Base-by-base conservation (phyloP, 2,888 invertebrate genomes). In the Ennomos erosarius region DNA sequence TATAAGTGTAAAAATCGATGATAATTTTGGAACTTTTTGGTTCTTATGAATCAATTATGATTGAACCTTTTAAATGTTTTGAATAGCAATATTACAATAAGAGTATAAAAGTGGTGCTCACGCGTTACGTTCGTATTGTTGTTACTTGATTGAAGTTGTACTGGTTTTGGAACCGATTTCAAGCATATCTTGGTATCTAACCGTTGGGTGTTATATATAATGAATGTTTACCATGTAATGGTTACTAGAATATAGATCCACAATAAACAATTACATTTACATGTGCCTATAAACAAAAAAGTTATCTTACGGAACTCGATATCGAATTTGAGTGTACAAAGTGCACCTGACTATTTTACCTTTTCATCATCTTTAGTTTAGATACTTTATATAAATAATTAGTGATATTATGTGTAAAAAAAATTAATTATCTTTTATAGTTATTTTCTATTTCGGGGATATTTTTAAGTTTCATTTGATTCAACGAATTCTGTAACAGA, bases 401-500 rank as follows among this genome's bases (percentile, higher is more conserved):
- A 82, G 85, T 87, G 88, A 87, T 88, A 88, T 87, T 88, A 87
- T 75, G 75, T 84, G 77, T 85, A 84, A 79, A 83, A 84, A 79
- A 82, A 75, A 38, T 40, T 45, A 37, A 58, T 79, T 75, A 71
- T 74, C 70, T 62, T 26, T 47, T 74, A 74, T 73, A 74, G 68
- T 75, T 77, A 73, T 65, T 67, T 57, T 54, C 67, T 65, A 64
- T 64, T 70, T 68, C 62, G 66, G 74, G 68, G 60, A 68, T 67
- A 66, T 65, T 66, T 67, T 62, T 62, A 55, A 65, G 64, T 65
- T 64, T 59, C 44, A 62, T 67, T 38, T 61, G 64, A 59, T 57
- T 64, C 67, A 57, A 57, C 58, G 57, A 54, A 59, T 64, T 67
- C 67, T 64, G 55, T 65, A 60, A 67, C 59, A 55, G 60, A 67